Conservation (phyloP, 2,113 vertebrate species). For the Kryptolebias marmoratus region DNA sequence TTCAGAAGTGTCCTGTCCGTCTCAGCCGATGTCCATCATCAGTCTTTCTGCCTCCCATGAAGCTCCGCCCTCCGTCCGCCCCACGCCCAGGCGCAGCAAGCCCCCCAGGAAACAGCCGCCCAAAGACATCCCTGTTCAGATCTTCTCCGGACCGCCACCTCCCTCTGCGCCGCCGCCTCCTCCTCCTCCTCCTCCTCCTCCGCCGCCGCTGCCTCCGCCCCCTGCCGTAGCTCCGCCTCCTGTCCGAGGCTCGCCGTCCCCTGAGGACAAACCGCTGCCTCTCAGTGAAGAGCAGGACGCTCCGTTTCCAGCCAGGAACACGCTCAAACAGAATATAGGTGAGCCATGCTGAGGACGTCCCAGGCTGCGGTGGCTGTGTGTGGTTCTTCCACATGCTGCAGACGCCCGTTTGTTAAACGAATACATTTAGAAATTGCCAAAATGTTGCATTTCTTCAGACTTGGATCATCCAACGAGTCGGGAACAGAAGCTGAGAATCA, state of each 20-base stretch:
- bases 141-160: constrained; percentile 50
- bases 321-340: constrained; percentile 85
- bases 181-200: neutral
- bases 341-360: constrained; percentile 42
- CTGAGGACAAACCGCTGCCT: constrained; percentile 71
- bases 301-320: constrained; percentile 68
- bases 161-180: constrained; percentile 15
- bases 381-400: too few species aligned
- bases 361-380: too few species aligned
- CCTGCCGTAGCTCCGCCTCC: neutral
- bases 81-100: constrained; percentile 54
- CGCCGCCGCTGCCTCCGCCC: constrained; percentile 32
- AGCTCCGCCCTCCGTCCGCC: constrained; percentile 18
- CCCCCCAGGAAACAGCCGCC: constrained; percentile 40
- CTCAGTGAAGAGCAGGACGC: constrained; percentile 59
- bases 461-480: too few species aligned
- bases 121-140: constrained; percentile 77
- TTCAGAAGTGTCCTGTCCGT: constrained; percentile 29
- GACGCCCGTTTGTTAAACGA: too few species aligned
- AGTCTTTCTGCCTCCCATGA: constrained; percentile 30
- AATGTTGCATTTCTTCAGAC: too few species aligned
- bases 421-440: too few species aligned
- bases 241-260: neutral
- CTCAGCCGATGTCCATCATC: constrained; percentile 60
- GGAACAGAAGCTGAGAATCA: neutral